Base-by-base conservation (phyloP, 2,113 vertebrate genomes). In the Anolis sagrei region DNA sequence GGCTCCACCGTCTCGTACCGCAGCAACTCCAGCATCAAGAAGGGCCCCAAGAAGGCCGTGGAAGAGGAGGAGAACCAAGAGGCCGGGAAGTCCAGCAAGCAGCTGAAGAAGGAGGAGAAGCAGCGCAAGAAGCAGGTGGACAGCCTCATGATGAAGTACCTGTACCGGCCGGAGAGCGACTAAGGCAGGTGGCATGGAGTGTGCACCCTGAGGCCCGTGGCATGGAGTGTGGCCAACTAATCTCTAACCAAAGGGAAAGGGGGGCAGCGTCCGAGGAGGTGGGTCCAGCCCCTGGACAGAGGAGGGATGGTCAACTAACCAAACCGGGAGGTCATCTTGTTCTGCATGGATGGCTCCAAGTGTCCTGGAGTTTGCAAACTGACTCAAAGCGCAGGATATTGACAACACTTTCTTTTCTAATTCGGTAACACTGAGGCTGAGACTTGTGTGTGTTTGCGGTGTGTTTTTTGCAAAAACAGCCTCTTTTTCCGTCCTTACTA, bases 111-210 rank as follows among this genome's bases (percentile, higher is more conserved):
- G 90, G 95, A 97, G 21, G 97, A 98, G 64, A 99, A 98, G 94
- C 96, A 97, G 88, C 97, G 96, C 74, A 99, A 97, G 93, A 99
- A 99, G 93, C 97, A 97, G 87, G 97, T 99, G 84, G 98, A 99
- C 96, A 99, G 92, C 92, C 91, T 99, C 93, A 97, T 99, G 98
- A 99, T 99, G 98, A 99, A 99, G 91, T 99, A 99, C 93, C 95
- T 99, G 54, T 99, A 99, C 95, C 97, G 97, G 19, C 96, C 98
- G 0, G 98, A 99, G 96, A 99, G 98, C 93, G 98, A 99, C 95
- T 99, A 97, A 97, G 69, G 94, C 96, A 97, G 98, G 97, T 98
- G 81, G 88, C 39, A 85, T 32, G 73, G 64, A 85, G 91, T 90
- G 93, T 81, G 90, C 92, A 95, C 96, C 97, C 96, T 99, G 97